phyloP scores from a whole-genome alignment of 2,888 invertebrate species.

The Lasius fuliginosus region DNA sequence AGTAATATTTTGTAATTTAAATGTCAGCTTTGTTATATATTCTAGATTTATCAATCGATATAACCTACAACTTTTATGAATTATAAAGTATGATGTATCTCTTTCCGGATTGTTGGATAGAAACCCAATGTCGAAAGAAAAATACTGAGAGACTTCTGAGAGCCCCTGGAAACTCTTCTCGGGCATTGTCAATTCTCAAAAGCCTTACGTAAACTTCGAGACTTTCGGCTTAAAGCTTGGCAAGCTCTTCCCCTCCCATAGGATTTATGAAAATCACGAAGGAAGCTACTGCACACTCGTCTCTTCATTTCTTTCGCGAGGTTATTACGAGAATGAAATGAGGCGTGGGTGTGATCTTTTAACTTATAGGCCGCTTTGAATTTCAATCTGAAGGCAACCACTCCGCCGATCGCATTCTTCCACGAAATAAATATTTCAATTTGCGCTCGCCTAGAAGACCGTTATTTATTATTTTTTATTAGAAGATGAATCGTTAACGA shows the following conservation, averaged over 20 bases:
- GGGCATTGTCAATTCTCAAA: conserved; percentile 47
- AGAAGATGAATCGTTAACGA: conserved; percentile 3
- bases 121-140: conserved; percentile 1
- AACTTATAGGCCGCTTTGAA: conserved; percentile 7
- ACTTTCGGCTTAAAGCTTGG: conserved; percentile 47
- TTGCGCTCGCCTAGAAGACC: conserved; percentile 1
- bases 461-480: conserved; percentile 34
- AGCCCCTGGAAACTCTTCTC: conserved; percentile 23
- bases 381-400: conserved; percentile 27
- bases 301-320: conserved; percentile 16
- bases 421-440: conserved; percentile 40
- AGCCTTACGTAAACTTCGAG: conserved; percentile 51
- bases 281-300: conserved; percentile 1
- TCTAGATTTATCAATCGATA: neutral
- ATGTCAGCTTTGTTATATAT: neutral
- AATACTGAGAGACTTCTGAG: conserved; percentile 22
- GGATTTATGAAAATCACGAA: conserved; percentile 37
- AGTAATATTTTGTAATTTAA: conserved; percentile 23
- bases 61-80: conserved; percentile 32
- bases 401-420: neutral
- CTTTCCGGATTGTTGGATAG: neutral
- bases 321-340: conserved; percentile 25
- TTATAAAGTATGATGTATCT: conserved; percentile 22
- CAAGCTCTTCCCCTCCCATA: conserved; percentile 1
- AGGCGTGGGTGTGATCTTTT: conserved; percentile 17